These are phyloP conservation scores for Toxotes chatareus DNA, from an alignment of 2,113 vertebrate genomes.

Conservation along the genomic window DNA sequence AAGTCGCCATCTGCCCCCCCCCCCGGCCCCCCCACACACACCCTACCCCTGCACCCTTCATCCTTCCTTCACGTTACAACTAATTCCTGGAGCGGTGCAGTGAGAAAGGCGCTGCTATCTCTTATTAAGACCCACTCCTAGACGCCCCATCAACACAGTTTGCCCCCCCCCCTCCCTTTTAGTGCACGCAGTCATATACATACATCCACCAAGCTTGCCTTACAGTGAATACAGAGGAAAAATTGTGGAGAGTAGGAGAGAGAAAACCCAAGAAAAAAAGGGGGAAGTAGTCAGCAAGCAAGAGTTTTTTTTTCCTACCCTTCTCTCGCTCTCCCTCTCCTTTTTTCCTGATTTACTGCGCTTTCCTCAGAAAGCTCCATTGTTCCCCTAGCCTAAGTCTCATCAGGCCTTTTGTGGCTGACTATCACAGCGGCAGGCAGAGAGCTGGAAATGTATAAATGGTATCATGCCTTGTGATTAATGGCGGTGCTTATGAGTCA, in stretches of 20 bases:
- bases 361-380: constrained; percentile 99
- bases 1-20: constrained; percentile 74
- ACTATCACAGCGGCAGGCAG: constrained; percentile 99
- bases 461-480: constrained; percentile 99
- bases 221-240: constrained; percentile 81
- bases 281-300: constrained; percentile 94
- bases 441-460: constrained; percentile 99
- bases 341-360: constrained; percentile 94
- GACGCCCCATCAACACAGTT: constrained; percentile 63
- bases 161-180: constrained; percentile 29
- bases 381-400: constrained; percentile 99
- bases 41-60: constrained; percentile 62
- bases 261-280: constrained; percentile 75
- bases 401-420: constrained; percentile 99
- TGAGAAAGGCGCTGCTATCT: constrained; percentile 91
- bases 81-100: constrained; percentile 89
- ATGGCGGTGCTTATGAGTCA: constrained; percentile 99
- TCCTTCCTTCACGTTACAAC: constrained; percentile 93
- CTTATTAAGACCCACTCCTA: constrained; percentile 83
- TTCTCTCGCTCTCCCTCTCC: constrained; percentile 84
- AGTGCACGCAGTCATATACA: constrained; percentile 48
- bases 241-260: constrained; percentile 68
- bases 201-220: constrained; percentile 60
- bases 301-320: constrained; percentile 75
- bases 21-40: neutral